Conservation (phyloP, 1,140 invertebrate genomes). For the Argopecten irradians region DNA sequence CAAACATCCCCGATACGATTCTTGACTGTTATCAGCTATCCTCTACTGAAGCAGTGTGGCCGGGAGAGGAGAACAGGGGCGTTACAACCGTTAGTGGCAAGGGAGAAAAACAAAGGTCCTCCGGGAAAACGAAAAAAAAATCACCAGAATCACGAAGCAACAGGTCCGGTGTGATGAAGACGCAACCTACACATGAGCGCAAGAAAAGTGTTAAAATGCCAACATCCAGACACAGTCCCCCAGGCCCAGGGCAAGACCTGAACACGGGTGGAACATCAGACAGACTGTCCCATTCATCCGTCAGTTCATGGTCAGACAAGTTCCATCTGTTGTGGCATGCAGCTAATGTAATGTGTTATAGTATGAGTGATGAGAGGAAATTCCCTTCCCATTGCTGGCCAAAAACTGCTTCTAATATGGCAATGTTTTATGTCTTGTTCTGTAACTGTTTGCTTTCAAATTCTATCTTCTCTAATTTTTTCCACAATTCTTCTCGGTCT, state of each 20-base stretch:
- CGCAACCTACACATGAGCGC: not conserved
- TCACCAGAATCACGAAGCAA: not conserved
- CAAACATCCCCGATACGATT: conserved; percentile 1
- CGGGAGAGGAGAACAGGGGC: conserved; percentile 10
- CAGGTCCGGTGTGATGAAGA: not conserved
- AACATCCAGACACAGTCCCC: not conserved
- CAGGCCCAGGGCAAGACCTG: not conserved
- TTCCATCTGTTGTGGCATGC: conserved; percentile 1
- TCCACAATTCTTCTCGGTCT: conserved; percentile 77
- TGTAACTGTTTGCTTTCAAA: conserved; percentile 68
- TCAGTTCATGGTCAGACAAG: not conserved
- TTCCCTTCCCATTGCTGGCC: conserved; percentile 7
- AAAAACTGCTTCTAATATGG: conserved; percentile 42
- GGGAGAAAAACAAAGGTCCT: conserved; percentile 7
- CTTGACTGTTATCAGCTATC: conserved; percentile 3
- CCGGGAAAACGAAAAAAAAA: not conserved
- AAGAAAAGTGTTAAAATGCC: conserved; percentile 18
- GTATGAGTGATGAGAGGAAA: not conserved
- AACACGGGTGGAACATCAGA: not conserved
- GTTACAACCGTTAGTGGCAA: conserved; percentile 20
- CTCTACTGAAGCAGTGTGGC: conserved; percentile 13
- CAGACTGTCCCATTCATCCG: not conserved
- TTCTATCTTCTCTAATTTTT: conserved; percentile 75
- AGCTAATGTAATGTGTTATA: conserved; percentile 1
- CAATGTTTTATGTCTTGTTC: conserved; percentile 52